Percentiles rank a stretch among this genome's conserved stretches.
These are phyloP conservation scores for Petroica traversi DNA, from an alignment of 2,113 vertebrate genomes.

Conservation along the genomic window DNA sequence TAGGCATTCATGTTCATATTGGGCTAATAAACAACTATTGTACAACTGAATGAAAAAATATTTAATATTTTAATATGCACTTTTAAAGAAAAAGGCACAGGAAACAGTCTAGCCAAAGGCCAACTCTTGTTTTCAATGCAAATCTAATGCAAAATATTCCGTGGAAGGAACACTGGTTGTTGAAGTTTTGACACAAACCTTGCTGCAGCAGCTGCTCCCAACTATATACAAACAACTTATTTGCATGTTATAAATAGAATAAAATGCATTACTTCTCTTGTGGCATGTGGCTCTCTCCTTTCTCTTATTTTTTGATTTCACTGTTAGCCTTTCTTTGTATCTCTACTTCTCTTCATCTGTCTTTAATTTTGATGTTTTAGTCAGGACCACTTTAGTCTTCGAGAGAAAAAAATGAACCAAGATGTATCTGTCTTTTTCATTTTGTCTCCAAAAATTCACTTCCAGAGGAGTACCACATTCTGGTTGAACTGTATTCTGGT, in stretches of 20 bases:
- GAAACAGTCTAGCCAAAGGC: not conserved
- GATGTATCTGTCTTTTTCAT: not conserved
- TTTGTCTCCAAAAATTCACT: not conserved
- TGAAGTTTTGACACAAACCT: not conserved
- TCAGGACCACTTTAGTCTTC: not conserved
- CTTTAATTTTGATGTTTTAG: not conserved
- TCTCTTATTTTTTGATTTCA: not conserved
- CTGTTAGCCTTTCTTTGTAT: not conserved
- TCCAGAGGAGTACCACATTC: not conserved
- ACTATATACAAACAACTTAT: not conserved
- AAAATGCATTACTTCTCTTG: not conserved
- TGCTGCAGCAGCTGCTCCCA: not conserved
- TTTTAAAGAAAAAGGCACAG: not conserved
- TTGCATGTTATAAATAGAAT: not conserved
- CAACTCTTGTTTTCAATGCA: not conserved
- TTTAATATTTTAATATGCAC: not conserved
- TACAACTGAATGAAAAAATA: not conserved
- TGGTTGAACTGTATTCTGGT: not conserved
- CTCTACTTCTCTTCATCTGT: not conserved
- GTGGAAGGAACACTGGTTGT: not conserved
- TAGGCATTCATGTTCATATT: not conserved
- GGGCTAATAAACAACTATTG: not conserved
- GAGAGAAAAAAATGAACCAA: not conserved
- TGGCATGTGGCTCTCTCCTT: fast-evolving
- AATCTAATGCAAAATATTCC: not conserved